Evolutionary conservation across 2,888 invertebrate species (phyloP), one percentile per base, ranked within the genome.

Genomic region (Drosophila flavopinicola): DNA sequence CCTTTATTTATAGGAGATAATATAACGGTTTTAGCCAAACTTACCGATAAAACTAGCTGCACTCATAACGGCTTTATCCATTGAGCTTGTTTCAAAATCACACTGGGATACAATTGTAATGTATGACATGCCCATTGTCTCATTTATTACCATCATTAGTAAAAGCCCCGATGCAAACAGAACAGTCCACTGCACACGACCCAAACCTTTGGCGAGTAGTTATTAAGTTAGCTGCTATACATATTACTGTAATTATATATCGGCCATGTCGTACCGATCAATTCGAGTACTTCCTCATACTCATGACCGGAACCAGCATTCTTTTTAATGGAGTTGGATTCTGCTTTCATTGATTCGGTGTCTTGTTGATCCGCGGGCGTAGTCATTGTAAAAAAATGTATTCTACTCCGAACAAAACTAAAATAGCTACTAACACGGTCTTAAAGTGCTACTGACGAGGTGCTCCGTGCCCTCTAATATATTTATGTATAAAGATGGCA

Each of bases 71-170:
- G 94, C 94, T 74, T 94, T 93, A 72, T 94, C 92, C 33, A 87
- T 66, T 1, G 94, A 90, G 15, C 92, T 92, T 10, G 94, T 91
- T 2, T 92, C 82, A 41, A 95, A 92, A 88, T 95, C 95, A 75
- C 95, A 95, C 89, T 94, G 94, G 0, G 95, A 94, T 0, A 94
- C 94, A 9, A 95, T 94, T 49, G 94, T 92, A 45, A 95, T 93
- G 77, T 94, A 94, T 54, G 94, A 94, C 89, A 94, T 93, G 1
- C 93, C 93, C 91, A 94, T 92, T 9, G 94, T 94, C 90, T 94
- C 94, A 90, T 94, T 93, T 64, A 95, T 94, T 70, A 94, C 94
- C 39, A 94, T 93, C 93, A 94, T 93, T 9, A 95, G 90, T 29
- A 94, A 92, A 5, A 93, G 87, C 0, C 95, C 95, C 10, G 93